These are phyloP conservation scores for Brachionus paranguensis DNA, from an alignment of 1,140 invertebrate species.

Conservation along the genomic window DNA sequence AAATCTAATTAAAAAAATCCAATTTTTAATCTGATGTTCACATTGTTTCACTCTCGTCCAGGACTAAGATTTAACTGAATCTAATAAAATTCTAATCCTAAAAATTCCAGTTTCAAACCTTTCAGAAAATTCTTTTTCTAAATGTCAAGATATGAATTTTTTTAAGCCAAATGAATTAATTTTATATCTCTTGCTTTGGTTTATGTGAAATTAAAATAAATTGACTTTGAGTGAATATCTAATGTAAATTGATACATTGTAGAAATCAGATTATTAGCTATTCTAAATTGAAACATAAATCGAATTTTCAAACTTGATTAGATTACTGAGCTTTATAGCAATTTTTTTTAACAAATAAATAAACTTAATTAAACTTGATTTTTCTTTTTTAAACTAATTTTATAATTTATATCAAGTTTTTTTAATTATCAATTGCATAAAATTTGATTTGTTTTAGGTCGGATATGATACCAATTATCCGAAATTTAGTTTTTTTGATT, in stretches of 20 bases:
- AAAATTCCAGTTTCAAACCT: background rate
- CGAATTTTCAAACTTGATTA: background rate
- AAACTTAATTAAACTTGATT: background rate
- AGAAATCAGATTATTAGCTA: background rate
- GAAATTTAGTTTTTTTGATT: background rate
- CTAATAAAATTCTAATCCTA: background rate
- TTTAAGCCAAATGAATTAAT: background rate
- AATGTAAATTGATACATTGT: background rate
- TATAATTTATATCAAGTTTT: background rate
- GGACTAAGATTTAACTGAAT: background rate
- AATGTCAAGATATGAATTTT: background rate
- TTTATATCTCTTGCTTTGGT: background rate
- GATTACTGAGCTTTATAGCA: background rate
- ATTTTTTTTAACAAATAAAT: background rate
- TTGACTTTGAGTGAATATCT: background rate
- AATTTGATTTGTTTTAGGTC: background rate
- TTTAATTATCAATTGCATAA: background rate
- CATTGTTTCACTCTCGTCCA: background rate
- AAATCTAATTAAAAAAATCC: background rate
- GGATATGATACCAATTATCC: background rate
- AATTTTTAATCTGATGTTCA: background rate
- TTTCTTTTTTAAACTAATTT: background rate
- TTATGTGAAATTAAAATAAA: background rate
- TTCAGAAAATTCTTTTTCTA: background rate
- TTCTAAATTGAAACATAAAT: background rate